Evolutionary conservation across 1,140 invertebrate species (phyloP), one percentile per base, ranked within the genome.

Genomic region (Drosophila elegans): DNA sequence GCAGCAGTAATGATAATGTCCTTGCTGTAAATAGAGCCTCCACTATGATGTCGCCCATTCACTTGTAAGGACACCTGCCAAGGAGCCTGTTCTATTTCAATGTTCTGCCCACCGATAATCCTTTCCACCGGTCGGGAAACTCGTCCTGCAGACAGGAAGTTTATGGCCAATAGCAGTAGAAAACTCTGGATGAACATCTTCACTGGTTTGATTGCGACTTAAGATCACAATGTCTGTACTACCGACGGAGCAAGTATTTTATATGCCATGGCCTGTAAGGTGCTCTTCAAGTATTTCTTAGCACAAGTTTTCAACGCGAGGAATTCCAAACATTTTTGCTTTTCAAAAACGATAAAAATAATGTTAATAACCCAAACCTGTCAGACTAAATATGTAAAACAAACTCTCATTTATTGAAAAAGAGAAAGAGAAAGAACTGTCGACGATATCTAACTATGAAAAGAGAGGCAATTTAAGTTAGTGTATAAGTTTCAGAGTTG

Each of bases 141-240:
- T 51, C 7, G 27, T 34, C 9, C 48, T 51, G 48, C 48, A 2
- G 48, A 51, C 29, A 51, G 48, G 7, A 9, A 32, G 10, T 34
- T 32, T 7, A 34, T 0, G 10, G 29, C 48, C 7, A 32, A 11
- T 10, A 51, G 27, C 27, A 51, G 7, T 0, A 51, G n/a, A 0
- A 51, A 51, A 27, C 29, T 10, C n/a, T 13, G 4, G 48, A 51
- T 16, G 27, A 34, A 51, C 48, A 51, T 51, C n/a, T 51, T 2
- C n/a, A 51, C 48, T 12, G 4, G 48, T 13, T 49, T 16, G 48
- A 3, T 10, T n/a, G 25, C 2, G 12, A 9, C 5, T 48, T 9
- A n/a, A 11, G 7, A 48, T 48, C 27, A 27, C 21, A 29, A n/a
- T 48, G 46, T n/a, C 12, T 27, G n/a, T 3, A 29, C 25, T 7